These are phyloP conservation scores for Hypselothyrea guttata DNA, from an alignment of 2,888 invertebrate species.

Conservation along the genomic window DNA sequence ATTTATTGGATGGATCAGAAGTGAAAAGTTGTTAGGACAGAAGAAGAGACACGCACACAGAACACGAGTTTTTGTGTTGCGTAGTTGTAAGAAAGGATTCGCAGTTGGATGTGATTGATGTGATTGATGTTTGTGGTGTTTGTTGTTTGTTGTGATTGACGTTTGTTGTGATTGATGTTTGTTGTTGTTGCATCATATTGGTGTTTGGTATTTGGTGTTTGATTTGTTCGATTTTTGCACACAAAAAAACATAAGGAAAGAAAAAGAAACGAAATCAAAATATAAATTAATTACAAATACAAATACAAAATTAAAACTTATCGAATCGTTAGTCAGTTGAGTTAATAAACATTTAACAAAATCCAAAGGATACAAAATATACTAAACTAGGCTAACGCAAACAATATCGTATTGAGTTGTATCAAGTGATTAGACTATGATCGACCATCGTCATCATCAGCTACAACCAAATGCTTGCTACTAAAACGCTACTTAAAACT, in stretches of 20 bases:
- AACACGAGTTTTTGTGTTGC: constrained; percentile 54
- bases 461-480: constrained; percentile 38
- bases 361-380: constrained; percentile 4
- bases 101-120: constrained; percentile 20
- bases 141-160: constrained; percentile 19
- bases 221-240: constrained; percentile 52
- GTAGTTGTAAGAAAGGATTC: constrained; percentile 34
- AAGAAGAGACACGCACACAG: constrained; percentile 59
- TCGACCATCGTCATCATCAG: constrained; percentile 3
- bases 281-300: constrained; percentile 20
- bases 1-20: constrained; percentile 60
- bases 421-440: constrained; percentile 1
- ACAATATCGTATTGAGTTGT: background rate
- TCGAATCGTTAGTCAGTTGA: constrained; percentile 37
- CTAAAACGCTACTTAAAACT: constrained; percentile 40
- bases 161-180: constrained; percentile 41
- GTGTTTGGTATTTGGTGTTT: constrained; percentile 22
- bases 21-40: constrained; percentile 78
- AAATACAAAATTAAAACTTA: constrained; percentile 61
- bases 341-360: constrained; percentile 31
- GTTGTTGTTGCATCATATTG: constrained; percentile 20
- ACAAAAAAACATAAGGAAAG: constrained; percentile 61
- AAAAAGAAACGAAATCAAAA: constrained; percentile 63
- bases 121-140: constrained; percentile 24
- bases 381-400: background rate